Percentiles rank a stretch among this genome's conserved stretches.
phyloP scores from a whole-genome alignment of 2,797 vertebrate genomes.

The Acanthiza pusilla region DNA sequence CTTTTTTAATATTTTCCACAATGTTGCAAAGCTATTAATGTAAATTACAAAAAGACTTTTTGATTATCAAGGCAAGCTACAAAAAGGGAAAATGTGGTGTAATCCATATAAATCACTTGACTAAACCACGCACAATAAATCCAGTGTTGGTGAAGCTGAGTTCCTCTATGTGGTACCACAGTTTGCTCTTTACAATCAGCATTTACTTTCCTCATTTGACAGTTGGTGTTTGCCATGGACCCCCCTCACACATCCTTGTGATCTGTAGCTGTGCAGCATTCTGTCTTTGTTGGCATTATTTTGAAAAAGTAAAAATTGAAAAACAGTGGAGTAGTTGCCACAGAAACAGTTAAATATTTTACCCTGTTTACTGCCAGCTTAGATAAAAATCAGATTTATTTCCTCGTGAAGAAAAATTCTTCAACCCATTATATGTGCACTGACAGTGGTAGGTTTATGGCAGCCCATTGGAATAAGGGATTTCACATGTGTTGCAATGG shows the following conservation, averaged over 20 bases:
- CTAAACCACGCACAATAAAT: background rate
- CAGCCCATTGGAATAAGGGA: conserved; percentile 5
- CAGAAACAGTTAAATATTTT: conserved; percentile 61
- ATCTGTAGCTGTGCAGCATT: background rate
- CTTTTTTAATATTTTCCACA: conserved; percentile 67
- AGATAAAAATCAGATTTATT: conserved; percentile 59
- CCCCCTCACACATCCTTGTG: background rate
- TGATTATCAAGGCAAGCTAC: conserved; percentile 40
- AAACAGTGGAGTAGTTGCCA: conserved; percentile 1
- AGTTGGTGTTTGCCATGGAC: background rate
- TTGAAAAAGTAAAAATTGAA: background rate
- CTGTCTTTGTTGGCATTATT: background rate
- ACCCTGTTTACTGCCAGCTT: conserved; percentile 53
- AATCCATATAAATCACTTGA: conserved; percentile 39
- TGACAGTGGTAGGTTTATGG: conserved; percentile 12
- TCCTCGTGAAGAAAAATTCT: conserved; percentile 29
- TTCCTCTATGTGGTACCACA: background rate
- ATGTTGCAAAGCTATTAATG: conserved; percentile 53
- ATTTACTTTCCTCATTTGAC: background rate
- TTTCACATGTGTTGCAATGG: conserved; percentile 19
- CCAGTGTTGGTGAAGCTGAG: background rate
- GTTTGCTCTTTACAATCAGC: background rate
- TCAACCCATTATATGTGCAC: background rate
- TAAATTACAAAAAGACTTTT: conserved; percentile 57
- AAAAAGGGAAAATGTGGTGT: conserved; percentile 32